Conservation (phyloP, 2,888 invertebrate species). For the Rhagonycha fulva region DNA sequence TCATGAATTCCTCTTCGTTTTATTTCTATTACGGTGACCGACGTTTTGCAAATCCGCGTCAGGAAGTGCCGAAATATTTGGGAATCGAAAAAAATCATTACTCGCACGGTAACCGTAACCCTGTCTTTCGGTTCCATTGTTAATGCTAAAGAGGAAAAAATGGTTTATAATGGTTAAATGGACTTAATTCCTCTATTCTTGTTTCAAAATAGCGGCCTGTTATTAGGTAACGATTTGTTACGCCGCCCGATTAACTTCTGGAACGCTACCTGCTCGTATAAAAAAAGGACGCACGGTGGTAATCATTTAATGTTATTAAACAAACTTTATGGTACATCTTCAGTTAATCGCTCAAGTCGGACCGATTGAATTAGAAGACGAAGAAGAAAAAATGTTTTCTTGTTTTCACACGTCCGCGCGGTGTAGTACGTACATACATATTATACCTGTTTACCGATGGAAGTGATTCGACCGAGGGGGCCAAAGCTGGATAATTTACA, state of each 20-base stretch:
- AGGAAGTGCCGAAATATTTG: background rate
- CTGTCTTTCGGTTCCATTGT: background rate
- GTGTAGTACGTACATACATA: background rate
- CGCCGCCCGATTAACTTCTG: slow-evolving; percentile 33
- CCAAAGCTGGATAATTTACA: background rate
- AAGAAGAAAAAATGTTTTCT: background rate
- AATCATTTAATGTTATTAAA: slow-evolving; percentile 1
- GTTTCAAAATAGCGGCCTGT: slow-evolving; percentile 27
- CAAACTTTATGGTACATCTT: background rate
- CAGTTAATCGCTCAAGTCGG: background rate
- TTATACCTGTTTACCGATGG: background rate
- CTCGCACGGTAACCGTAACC: background rate
- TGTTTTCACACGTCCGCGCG: too few species aligned
- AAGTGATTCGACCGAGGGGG: background rate
- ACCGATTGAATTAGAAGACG: background rate
- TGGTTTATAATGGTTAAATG: slow-evolving; percentile 1
- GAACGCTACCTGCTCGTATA: slow-evolving; percentile 34
- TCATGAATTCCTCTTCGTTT: background rate
- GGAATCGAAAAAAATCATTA: background rate
- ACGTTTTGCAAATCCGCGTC: background rate
- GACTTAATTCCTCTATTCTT: background rate
- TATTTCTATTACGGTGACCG: background rate
- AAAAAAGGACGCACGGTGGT: background rate
- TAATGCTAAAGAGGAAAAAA: background rate
- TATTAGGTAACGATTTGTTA: slow-evolving; percentile 36